phyloP scores from a whole-genome alignment of 2,888 invertebrate species.

The Nebria salina region DNA sequence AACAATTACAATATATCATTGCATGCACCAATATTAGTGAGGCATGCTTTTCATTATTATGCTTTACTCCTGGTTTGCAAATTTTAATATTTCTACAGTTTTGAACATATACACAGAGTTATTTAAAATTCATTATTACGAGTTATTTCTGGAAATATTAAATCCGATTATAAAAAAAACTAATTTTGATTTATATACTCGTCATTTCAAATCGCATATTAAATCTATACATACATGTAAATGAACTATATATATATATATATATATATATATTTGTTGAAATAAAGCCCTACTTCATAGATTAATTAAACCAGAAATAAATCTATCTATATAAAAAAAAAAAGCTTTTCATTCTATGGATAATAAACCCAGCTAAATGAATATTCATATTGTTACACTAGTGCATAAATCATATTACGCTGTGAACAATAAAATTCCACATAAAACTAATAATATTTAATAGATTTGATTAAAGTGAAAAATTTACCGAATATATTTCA shows the following conservation, averaged over 20 bases:
- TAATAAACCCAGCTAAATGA: background rate
- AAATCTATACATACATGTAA: background rate
- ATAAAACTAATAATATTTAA: background rate
- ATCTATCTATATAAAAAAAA: background rate
- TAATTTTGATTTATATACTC: background rate
- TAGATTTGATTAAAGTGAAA: background rate
- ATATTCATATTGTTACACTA: background rate
- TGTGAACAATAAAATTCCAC: background rate
- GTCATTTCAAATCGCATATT: background rate
- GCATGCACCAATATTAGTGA: constrained; percentile 47
- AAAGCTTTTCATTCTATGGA: background rate
- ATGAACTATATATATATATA: background rate
- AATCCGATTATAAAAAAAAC: background rate
- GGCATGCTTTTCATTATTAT: constrained; percentile 50
- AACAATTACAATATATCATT: constrained; percentile 29
- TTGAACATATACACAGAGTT: background rate
- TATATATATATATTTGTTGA: background rate
- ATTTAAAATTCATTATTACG: background rate
- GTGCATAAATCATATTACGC: background rate
- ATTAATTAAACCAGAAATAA: background rate
- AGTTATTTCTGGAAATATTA: no score
- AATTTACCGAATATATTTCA: background rate
- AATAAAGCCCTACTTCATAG: background rate
- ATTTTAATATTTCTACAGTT: constrained; percentile 22
- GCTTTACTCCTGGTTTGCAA: constrained; percentile 56